Evolutionary conservation across 2,113 vertebrate genomes (phyloP), one percentile per base, ranked within the genome.

Genomic region (Colinus virginianus): DNA sequence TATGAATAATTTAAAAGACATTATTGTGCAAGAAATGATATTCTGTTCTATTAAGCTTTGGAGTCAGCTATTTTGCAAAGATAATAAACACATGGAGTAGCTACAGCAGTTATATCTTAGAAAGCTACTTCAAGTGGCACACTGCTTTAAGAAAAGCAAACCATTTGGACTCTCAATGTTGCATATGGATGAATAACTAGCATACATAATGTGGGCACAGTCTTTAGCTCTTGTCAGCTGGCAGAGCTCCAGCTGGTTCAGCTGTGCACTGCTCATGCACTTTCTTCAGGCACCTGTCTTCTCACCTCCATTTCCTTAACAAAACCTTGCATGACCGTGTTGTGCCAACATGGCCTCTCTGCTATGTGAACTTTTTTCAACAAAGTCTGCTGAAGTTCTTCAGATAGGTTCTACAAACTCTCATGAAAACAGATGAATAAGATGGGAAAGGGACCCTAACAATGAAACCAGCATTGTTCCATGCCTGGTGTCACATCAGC

Each of bases 1-100:
- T 88, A 91, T 88, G 95, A 94, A 92, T 92, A 90, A 95, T 96
- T 94, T 96, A 92, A 81, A 69, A 90, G 90, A 48, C 72, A 84
- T 51, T 90, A 75, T 91, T 94, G 71, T 94, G 79, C n/a, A 91
- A 94, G 85, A 90, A 95, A 91, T 86, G n/a, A 68, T 90, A 91
- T 70, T 77, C 84, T 64, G 32, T 75, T 95, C 91, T 94, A 13
- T 88, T 88, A 88, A 91, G 87, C 85, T 83, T 64, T 81, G 69
- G 77, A 94, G 69, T 75, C 84, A 88, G 76, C 91, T 94, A 90
- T 94, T 94, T 93, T 90, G 82, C 2, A 2, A 89, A 78, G 78
- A 83, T 90, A 88, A 95, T 91, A 95, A 94, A 96, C 68, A 92
- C 68, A 59, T 61, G 69, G 64, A 90, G 72, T 36, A 86, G 82